These are phyloP conservation scores for Dorcus hopei DNA, from an alignment of 2,888 invertebrate genomes.

Conservation along the genomic window DNA sequence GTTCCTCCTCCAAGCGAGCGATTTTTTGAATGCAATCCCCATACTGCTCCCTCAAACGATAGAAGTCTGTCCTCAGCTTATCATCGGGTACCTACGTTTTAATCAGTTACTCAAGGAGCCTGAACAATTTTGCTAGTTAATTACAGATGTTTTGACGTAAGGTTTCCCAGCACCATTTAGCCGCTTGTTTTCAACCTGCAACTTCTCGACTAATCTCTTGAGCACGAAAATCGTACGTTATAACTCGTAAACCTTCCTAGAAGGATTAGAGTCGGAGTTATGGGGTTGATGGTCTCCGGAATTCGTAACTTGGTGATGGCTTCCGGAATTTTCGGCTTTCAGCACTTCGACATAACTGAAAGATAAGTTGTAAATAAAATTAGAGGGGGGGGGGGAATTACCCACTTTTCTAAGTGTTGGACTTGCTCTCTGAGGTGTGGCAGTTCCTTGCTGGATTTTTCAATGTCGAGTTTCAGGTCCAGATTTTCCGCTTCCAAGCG, in stretches of 20 bases:
- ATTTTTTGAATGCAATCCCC: conserved; percentile 39
- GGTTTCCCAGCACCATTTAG: conserved; percentile 45
- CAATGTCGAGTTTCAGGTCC: conserved; percentile 65
- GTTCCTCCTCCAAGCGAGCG: conserved; percentile 39
- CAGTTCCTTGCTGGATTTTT: conserved; percentile 57
- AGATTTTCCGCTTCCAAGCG: conserved; percentile 69
- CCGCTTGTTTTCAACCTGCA: conserved; percentile 64
- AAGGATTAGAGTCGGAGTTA: conserved; percentile 23
- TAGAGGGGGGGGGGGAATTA: neutral
- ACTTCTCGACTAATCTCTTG: conserved; percentile 67
- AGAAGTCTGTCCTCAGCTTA: conserved; percentile 40
- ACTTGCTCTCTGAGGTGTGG: conserved; percentile 61
- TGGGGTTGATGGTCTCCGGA: conserved; percentile 23
- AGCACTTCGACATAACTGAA: conserved; percentile 51
- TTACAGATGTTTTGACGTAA: conserved; percentile 5
- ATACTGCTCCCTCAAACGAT: conserved; percentile 42
- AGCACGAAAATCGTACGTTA: conserved; percentile 59
- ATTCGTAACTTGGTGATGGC: conserved; percentile 30
- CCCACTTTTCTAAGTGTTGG: conserved; percentile 62
- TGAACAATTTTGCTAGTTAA: neutral
- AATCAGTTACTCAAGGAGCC: too few relatives aligned
- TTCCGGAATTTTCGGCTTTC: conserved; percentile 47
- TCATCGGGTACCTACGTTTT: conserved; percentile 36
- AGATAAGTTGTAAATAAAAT: conserved; percentile 3
- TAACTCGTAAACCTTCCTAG: conserved; percentile 54